These are phyloP conservation scores for Coregonus sp. DNA, from an alignment of 2,797 vertebrate species.

Conservation along the genomic window DNA sequence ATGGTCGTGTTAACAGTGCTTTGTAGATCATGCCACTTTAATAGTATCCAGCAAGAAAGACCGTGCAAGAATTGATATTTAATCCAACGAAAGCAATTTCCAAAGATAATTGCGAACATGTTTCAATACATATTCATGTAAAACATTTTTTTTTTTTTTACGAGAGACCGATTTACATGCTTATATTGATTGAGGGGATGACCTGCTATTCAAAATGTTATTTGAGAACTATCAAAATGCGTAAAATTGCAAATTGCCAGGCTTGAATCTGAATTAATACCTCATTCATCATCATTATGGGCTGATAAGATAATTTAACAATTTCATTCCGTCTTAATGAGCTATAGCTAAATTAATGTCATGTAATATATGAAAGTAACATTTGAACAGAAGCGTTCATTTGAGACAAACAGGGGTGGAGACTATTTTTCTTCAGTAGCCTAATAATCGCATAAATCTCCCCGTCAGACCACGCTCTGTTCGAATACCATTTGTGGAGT, in stretches of 20 bases:
- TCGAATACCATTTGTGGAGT: conserved; percentile 81
- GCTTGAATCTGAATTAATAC: conserved; percentile 99
- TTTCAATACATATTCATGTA: conserved; percentile 99
- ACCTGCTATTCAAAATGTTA: conserved; percentile 99
- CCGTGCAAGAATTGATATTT: conserved; percentile 82
- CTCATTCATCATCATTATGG: conserved; percentile 99
- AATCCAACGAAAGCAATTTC: conserved; percentile 98
- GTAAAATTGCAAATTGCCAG: conserved; percentile 99
- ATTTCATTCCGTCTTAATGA: conserved; percentile 98
- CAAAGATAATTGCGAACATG: conserved; percentile 99
- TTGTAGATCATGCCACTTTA: conserved; percentile 47
- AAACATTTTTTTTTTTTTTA: conserved; percentile 80
- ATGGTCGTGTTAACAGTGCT: background rate
- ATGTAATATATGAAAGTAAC: conserved; percentile 99
- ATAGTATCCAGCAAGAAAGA: conserved; percentile 78
- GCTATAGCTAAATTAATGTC: conserved; percentile 99
- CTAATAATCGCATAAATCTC: conserved; percentile 93
- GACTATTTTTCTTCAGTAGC: conserved; percentile 86
- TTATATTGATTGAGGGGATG: conserved; percentile 99
- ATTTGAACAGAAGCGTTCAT: conserved; percentile 99
- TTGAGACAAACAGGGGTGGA: conserved; percentile 94
- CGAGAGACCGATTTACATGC: conserved; percentile 84
- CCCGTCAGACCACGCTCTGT: conserved; percentile 89
- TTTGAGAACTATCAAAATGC: conserved; percentile 99
- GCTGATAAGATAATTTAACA: conserved; percentile 99